These are phyloP conservation scores for Oncorhynchus clarkii DNA, from an alignment of 2,113 vertebrate species.

Conservation along the genomic window DNA sequence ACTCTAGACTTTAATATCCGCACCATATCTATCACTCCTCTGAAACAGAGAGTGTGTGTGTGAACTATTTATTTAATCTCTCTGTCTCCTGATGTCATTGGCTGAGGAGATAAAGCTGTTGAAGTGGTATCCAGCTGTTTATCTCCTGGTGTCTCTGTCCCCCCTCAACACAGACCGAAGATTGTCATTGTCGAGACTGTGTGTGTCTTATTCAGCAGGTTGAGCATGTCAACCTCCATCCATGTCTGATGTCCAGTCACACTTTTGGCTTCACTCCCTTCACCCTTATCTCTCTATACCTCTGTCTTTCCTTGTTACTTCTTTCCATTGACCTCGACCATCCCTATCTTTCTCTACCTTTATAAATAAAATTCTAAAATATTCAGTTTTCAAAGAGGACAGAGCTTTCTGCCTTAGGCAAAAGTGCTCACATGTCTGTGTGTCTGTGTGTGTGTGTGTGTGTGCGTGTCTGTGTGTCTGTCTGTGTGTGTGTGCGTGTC, in stretches of 20 bases:
- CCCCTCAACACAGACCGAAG: conserved; percentile 49
- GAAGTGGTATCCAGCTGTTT: conserved; percentile 77
- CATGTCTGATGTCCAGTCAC: neutral
- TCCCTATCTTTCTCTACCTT: too few relatives aligned
- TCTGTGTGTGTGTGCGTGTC: conserved; percentile 18
- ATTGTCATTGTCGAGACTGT: neutral
- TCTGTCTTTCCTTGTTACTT: conserved; percentile 40
- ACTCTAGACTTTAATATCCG: too few relatives aligned
- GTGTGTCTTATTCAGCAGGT: neutral
- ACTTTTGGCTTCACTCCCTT: neutral
- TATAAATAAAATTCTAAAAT: conserved; percentile 23
- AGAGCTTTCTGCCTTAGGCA: conserved; percentile 28
- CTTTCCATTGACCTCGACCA: too few relatives aligned
- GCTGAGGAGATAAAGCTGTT: conserved; percentile 74
- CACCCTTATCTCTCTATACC: too few relatives aligned
- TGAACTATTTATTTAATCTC: conserved; percentile 17
- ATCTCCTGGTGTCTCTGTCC: conserved; percentile 79
- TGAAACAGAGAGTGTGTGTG: neutral
- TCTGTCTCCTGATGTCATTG: conserved; percentile 71
- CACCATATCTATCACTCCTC: too few relatives aligned
- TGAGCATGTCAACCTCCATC: neutral
- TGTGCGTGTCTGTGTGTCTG: conserved; percentile 32
- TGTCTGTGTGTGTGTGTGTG: neutral
- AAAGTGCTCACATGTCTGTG: neutral
- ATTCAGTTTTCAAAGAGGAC: conserved; percentile 2